Evolutionary conservation across 2,113 vertebrate genomes (phyloP).

Genomic region (Lutjanus erythropterus): DNA sequence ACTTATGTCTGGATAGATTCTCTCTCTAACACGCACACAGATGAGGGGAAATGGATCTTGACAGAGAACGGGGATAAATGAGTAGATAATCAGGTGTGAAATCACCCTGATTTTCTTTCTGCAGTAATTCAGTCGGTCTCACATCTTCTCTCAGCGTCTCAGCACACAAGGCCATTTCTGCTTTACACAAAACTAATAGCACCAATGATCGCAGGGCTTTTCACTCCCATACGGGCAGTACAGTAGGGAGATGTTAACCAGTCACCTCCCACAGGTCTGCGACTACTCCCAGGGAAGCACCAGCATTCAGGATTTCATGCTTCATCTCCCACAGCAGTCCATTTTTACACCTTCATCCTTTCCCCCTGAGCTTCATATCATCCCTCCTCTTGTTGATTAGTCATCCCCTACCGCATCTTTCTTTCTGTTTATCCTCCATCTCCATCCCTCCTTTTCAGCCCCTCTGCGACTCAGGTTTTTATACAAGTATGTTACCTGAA

Average conservation of each 20-base stretch:
- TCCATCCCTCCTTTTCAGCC: neutral
- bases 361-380: neutral
- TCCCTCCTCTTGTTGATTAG: neutral
- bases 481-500: neutral
- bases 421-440: conserved; percentile 1
- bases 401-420: neutral
- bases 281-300: neutral
- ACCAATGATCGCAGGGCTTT: conserved; percentile 25
- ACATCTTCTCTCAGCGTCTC: conserved; percentile 7
- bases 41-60: conserved; percentile 42
- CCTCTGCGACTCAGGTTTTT: neutral
- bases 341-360: neutral
- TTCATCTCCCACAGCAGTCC: neutral
- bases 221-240: neutral
- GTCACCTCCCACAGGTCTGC: neutral
- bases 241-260: conserved; percentile 13
- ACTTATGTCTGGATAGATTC: conserved; percentile 10
- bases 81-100: conserved; percentile 66
- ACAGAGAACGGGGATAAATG: conserved; percentile 41
- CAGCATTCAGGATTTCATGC: conserved; percentile 4
- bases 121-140: conserved; percentile 29
- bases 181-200: conserved; percentile 44
- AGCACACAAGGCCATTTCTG: neutral
- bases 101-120: conserved; percentile 46
- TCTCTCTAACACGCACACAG: neutral